These are phyloP conservation scores for Tenthredo amoena DNA, from an alignment of 2,888 invertebrate species.

Conservation along the genomic window DNA sequence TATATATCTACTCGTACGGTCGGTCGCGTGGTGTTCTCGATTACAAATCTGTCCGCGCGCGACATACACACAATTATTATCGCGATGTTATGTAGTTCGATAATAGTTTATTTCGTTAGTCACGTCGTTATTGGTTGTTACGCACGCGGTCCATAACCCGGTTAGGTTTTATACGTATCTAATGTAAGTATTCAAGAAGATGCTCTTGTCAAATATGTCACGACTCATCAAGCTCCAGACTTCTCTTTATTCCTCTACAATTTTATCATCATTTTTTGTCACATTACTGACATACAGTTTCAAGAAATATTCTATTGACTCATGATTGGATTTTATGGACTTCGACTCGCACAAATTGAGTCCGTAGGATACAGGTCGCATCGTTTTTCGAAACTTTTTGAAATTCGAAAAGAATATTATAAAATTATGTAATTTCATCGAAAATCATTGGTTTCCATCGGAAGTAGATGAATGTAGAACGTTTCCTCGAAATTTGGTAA, in stretches of 20 bases:
- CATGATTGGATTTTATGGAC: too few relatives aligned
- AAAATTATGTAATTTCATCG: too few relatives aligned
- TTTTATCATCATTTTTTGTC: background rate
- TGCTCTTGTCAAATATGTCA: background rate
- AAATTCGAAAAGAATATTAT: background rate
- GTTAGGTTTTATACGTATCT: background rate
- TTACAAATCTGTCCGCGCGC: background rate
- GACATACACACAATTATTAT: background rate
- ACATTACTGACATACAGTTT: too few relatives aligned
- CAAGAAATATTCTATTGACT: too few relatives aligned
- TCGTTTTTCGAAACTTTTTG: too few relatives aligned
- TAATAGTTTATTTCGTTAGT: background rate
- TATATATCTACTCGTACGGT: background rate
- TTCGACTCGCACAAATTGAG: background rate
- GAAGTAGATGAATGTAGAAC: too few relatives aligned
- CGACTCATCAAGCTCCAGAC: too few relatives aligned
- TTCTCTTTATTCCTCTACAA: background rate
- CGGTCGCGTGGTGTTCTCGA: slow-evolving; percentile 3
- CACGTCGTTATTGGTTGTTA: background rate
- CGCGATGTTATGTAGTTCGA: background rate
- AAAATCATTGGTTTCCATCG: too few relatives aligned
- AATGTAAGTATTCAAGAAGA: background rate
- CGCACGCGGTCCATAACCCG: background rate
- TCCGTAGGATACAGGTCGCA: too few relatives aligned
- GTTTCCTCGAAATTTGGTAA: too few relatives aligned